These are phyloP conservation scores for Panurus biarmicus DNA, from an alignment of 2,113 vertebrate species.

Conservation along the genomic window DNA sequence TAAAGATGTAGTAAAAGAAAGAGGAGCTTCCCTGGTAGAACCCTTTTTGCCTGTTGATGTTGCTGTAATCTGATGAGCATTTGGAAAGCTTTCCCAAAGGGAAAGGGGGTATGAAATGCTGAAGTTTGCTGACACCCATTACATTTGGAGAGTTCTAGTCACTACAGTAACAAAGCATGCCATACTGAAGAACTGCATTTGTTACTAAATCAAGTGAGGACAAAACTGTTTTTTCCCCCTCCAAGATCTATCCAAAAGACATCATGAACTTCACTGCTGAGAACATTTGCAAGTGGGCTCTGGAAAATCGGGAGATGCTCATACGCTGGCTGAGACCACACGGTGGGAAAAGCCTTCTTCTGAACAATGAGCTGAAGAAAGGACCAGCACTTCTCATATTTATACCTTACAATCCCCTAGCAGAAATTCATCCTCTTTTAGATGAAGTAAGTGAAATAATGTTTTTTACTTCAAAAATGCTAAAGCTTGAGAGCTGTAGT, in stretches of 20 bases:
- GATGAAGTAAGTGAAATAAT: conserved; percentile 78
- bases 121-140: not conserved
- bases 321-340: conserved; percentile 88
- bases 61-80: not conserved
- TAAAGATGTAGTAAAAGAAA: not conserved
- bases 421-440: conserved; percentile 72
- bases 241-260: conserved; percentile 82
- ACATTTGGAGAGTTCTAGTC: not conserved
- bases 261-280: conserved; percentile 85
- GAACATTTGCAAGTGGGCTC: conserved; percentile 87
- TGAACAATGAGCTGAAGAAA: conserved; percentile 88
- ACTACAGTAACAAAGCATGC: not conserved
- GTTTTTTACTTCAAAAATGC: not conserved
- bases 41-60: not conserved
- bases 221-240: not conserved
- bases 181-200: not conserved
- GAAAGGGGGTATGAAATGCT: not conserved
- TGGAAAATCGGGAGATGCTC: conserved; percentile 81
- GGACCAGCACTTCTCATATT: conserved; percentile 92
- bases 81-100: not conserved
- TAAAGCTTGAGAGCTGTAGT: not conserved
- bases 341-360: conserved; percentile 86
- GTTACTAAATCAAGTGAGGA: not conserved
- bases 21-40: not conserved
- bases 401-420: conserved; percentile 84